Base-by-base conservation (phyloP, 2,113 vertebrate genomes). In the Ophthalmotilapia sp. region DNA sequence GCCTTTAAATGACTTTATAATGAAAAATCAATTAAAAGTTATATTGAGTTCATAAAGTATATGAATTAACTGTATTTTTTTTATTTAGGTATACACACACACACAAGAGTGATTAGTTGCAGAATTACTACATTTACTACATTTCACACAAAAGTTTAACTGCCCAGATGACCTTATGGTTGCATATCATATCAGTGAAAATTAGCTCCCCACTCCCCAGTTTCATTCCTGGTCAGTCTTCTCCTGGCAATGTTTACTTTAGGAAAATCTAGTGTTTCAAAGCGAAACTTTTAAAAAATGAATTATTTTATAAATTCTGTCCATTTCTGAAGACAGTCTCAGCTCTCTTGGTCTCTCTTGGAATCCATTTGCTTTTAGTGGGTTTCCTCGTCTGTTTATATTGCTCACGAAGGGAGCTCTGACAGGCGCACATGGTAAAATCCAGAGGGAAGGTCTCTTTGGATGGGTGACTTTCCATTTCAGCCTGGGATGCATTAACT, bases 381-480 rank as follows among this genome's bases (percentile, higher is more conserved):
- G 21, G 12, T 79, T 51, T 29, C 3, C 56, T 81, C 42, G 17
- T 86, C 87, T 81, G 83, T 83, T 82, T 80, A 14, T 23, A 23
- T 58, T 14, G 31, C 56, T 82, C 82, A 58, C 10, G 21, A 83
- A 79, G 51, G 17, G 14, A 75, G 47, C 54, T 82, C 87, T 92
- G 87, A 81, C 60, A 47, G 73, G 15, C 42, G 1, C 79, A 79
- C 75, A n/a, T 40, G 33, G 77, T 73, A 62, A 21, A 49, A 77
- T 92, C 89, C 53, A 21, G 56, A 49, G 84, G 86, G 86, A 73
- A 42, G 85, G 81, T 83, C 85, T 86, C 79, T 85, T 31, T 80
- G 82, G 88, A 89, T 70, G 88, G 68, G 51, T 86, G 81, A 84
- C 83, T 89, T 85, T 86, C 51, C 65, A 84, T 89, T 87, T 91